These are phyloP conservation scores for Hexactinellida sp. DNA, from an alignment of 37 sponge, comb jelly and placozoan genomes.

Conservation along the genomic window DNA sequence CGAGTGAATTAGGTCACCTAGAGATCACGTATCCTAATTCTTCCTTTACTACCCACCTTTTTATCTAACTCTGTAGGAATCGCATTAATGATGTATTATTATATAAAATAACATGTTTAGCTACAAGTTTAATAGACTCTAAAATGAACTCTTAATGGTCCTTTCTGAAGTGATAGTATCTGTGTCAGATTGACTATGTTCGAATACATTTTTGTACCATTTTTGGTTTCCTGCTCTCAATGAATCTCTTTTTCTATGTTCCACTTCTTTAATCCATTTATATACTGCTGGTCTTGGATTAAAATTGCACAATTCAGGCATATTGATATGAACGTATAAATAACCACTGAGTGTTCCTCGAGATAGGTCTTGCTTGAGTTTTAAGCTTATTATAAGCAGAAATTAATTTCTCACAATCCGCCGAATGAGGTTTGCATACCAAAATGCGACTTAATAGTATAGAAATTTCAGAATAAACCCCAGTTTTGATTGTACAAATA, in stretches of 20 bases:
- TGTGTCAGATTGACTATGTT: not conserved
- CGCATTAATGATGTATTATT: not conserved
- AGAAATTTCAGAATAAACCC: not conserved
- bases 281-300: not conserved
- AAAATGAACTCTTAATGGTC: not conserved
- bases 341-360: not conserved
- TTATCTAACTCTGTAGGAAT: not conserved
- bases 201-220: not conserved
- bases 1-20: not conserved
- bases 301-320: not conserved
- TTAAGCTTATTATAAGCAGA: conserved; percentile 3
- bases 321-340: conserved; percentile 9
- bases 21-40: not conserved
- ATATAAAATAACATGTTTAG: not conserved
- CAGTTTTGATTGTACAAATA: not conserved
- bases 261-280: not conserved
- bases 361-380: not conserved
- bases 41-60: not conserved
- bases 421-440: conserved; percentile 5
- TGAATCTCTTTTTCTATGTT: not conserved
- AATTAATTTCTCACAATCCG: conserved; percentile 6
- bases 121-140: not conserved
- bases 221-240: not conserved
- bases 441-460: not conserved
- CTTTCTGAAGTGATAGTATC: not conserved